Conservation (phyloP, 2,113 vertebrate genomes). For the Fukomys damarensis region DNA sequence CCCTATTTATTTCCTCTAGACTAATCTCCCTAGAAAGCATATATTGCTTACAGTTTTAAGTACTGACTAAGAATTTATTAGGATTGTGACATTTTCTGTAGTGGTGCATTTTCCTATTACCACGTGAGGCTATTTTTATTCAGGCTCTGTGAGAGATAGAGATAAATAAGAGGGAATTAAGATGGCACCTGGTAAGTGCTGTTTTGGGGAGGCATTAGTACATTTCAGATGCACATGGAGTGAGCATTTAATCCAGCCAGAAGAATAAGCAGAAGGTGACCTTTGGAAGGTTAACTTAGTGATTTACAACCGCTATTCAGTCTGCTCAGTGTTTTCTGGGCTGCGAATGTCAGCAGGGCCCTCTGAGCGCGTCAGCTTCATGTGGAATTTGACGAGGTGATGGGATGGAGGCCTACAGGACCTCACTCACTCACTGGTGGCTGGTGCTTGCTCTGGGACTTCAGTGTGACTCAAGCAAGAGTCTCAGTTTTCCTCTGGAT, state of each 20-base stretch:
- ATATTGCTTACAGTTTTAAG: not conserved
- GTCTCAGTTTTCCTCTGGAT: not conserved
- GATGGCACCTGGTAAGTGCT: not conserved
- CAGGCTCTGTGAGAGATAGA: not conserved
- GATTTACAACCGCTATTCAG: not conserved
- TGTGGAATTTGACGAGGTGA: not conserved
- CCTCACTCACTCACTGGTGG: not conserved
- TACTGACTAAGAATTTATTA: not conserved
- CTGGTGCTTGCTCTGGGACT: not conserved
- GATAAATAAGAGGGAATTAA: not conserved
- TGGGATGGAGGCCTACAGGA: not conserved
- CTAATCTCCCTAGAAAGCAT: not conserved
- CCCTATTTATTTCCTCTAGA: not conserved
- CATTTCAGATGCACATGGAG: not conserved
- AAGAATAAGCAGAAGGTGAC: constrained; percentile 6
- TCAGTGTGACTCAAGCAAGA: not conserved
- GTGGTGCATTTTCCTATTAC: not conserved
- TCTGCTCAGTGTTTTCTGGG: not conserved
- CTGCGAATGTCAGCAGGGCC: not conserved
- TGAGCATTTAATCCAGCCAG: not conserved
- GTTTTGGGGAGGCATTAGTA: not conserved
- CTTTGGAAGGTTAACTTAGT: not conserved
- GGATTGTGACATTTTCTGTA: not conserved
- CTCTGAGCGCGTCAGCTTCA: not conserved
- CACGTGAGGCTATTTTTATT: not conserved